Evolutionary conservation across 2,888 invertebrate genomes (phyloP).

Genomic region (Harpagoxenus sublaevis): DNA sequence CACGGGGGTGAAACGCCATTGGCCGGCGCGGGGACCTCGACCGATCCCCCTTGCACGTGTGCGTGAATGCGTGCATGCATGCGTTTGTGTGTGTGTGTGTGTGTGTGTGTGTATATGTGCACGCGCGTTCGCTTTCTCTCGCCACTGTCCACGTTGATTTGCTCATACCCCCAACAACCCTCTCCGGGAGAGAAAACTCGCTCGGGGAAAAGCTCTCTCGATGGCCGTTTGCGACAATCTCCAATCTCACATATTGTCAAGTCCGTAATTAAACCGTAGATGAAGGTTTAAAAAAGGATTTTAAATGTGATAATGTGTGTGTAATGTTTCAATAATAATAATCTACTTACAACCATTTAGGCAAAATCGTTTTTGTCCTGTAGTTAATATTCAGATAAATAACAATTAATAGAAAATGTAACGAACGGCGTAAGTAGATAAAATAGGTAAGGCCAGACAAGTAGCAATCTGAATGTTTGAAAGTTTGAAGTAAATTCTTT

Average conservation of each 20-base stretch:
- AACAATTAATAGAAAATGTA: background rate
- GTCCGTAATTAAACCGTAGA: background rate
- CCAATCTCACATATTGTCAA: background rate
- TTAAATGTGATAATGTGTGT: background rate
- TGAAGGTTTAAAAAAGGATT: background rate
- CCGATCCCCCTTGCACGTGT: conserved; percentile 73
- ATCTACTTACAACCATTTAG: background rate
- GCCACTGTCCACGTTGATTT: conserved; percentile 66
- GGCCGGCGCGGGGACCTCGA: conserved; percentile 83
- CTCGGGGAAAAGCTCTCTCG: background rate
- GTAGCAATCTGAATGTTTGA: background rate
- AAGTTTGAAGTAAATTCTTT: background rate
- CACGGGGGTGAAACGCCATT: conserved; percentile 86
- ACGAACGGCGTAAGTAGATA: background rate
- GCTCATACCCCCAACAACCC: background rate
- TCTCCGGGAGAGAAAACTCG: background rate
- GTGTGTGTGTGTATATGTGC: background rate
- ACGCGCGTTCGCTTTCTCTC: conserved; percentile 53
- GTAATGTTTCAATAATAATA: background rate
- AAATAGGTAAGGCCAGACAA: background rate
- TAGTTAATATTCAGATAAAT: background rate
- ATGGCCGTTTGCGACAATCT: background rate
- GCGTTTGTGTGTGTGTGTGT: background rate
- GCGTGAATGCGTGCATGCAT: conserved; percentile 41
- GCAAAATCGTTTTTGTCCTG: background rate